Base-by-base conservation (phyloP, 2,113 vertebrate genomes). In the Mirza zaza region DNA sequence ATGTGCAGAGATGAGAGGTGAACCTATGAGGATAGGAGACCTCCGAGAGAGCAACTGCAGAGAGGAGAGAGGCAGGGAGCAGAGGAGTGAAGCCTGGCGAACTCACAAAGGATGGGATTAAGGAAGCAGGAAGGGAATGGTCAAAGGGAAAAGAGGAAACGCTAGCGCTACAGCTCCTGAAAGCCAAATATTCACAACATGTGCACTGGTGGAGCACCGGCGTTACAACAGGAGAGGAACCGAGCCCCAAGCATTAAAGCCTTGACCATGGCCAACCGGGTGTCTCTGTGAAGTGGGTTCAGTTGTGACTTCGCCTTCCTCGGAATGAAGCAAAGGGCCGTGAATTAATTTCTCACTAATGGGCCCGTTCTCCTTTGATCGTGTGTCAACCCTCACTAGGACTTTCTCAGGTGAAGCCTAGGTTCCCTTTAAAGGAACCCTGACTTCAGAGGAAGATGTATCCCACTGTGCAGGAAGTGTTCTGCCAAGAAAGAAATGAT, bases 211-310 rank as follows among this genome's bases (percentile, higher is more conserved):
- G 48, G 68, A 63, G n/a, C 61, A 18, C 4, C 0, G 5, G 67
- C 23, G 73, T 25, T n/a, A 42, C 21, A 34, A 4, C 0, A 2
- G 71, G 76, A 32, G 4, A 32, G 6, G 55, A n/a, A 9, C 1
- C 2, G 11, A 10, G 50, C 12, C 75, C 9, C 14, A 3, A 13
- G 14, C 15, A 20, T 34, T 4, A 17, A 65, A 81, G 81, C 36
- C 59, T 15, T 8, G 48, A 20, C 48, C 48, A 4, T 0, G 25
- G 34, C 83, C 83, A 32, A 23, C 14, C 0, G 14, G 2, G 61
- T 6, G 45, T 39, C 73, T 25, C 0, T 0, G 1, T 5, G 18
- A 63, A n/a, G 7, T 3, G 59, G 34, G 1, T 18, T 1, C 0
- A 1, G 0, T 1, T 32, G 76, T 32, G 70, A 48, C 67, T 0